Percentiles rank a stretch among this genome's conserved stretches.
Conservation (phyloP, 2,113 vertebrate genomes). For the Percopsis transmontana region DNA sequence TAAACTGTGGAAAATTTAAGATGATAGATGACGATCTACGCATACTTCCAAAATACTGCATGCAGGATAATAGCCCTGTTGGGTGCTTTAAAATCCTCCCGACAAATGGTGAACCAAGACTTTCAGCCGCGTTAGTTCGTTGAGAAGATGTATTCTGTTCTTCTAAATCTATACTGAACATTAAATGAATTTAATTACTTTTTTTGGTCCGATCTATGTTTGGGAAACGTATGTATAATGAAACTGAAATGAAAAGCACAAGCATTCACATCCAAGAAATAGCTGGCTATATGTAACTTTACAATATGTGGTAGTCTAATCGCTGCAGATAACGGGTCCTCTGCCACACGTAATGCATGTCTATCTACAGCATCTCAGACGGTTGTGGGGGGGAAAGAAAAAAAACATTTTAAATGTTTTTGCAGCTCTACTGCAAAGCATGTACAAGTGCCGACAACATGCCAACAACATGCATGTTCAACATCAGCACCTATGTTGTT, state of each 20-base stretch:
- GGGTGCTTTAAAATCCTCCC: constrained; percentile 47
- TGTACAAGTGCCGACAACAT: too few species aligned
- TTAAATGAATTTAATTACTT: constrained; percentile 33
- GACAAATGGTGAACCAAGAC: constrained; percentile 39
- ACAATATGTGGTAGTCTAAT: constrained; percentile 55
- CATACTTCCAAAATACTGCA: constrained; percentile 68
- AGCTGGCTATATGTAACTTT: constrained; percentile 56
- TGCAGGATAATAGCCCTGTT: constrained; percentile 67
- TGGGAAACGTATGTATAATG: constrained; percentile 44
- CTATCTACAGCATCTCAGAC: constrained; percentile 46
- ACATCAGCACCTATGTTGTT: constrained; percentile 47
- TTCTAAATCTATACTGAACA: constrained; percentile 46
- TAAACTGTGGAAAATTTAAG: constrained; percentile 70
- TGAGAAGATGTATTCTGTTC: not conserved
- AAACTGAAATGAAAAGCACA: constrained; percentile 65
- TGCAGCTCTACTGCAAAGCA: constrained; percentile 45
- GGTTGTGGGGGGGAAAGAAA: too few species aligned
- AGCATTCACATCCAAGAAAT: constrained; percentile 60
- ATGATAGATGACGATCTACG: constrained; percentile 63
- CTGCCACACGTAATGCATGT: constrained; percentile 55
- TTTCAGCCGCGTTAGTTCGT: constrained; percentile 11
- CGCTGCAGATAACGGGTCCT: constrained; percentile 64
- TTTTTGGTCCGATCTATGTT: constrained; percentile 50
- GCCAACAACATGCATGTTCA: constrained; percentile 51
- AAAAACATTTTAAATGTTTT: constrained; percentile 32